Evolutionary conservation across 2,113 vertebrate genomes (phyloP), one percentile per base, ranked within the genome.

Genomic region (Orycteropus afer): DNA sequence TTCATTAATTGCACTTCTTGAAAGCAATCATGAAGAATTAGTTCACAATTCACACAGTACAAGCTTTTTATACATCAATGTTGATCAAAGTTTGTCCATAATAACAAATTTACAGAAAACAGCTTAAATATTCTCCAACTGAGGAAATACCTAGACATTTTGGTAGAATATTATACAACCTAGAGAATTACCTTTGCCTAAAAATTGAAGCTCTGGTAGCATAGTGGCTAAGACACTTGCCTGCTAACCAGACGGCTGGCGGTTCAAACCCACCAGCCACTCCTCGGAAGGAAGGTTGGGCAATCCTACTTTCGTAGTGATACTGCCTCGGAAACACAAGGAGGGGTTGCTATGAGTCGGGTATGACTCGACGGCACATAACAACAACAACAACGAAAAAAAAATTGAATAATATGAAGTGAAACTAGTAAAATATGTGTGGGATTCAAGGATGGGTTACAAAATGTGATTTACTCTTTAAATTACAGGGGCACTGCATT

Each of bases 1-100:
- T 93, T 49, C 18, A 32, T 57, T 91, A 87, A 93, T 92, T 84
- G 81, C 42, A 29, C 42, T 91, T 93, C 42, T 94, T 86, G 86
- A 85, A 89, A 95, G 67, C 45, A 53, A 45, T 85, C 25, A 61
- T 69, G 17, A 88, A 79, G 55, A 86, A 79, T 61, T 74, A 88
- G n/a, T 67, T 77, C 40, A 55, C 18, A 22, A 83, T 93, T 89
- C 49, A 67, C 27, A 88, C 14, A n/a, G 90, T 69, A 20, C n/a
- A 96, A 79, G 27, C 51, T 65, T 77, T 37, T 65, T 11, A 14
- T 65, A 11, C 45, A 32, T 23, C 18, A 82, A 86, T 5, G 2
- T 12, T 47, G 73, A 78, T 76, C 82, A 95, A 93, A 80, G n/a
- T 18, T 73, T 57, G 42, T 67, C 6, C 25, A 51, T 42, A 37